These are phyloP conservation scores for Equus przewalskii DNA, from an alignment of 2,113 vertebrate genomes.

Conservation along the genomic window DNA sequence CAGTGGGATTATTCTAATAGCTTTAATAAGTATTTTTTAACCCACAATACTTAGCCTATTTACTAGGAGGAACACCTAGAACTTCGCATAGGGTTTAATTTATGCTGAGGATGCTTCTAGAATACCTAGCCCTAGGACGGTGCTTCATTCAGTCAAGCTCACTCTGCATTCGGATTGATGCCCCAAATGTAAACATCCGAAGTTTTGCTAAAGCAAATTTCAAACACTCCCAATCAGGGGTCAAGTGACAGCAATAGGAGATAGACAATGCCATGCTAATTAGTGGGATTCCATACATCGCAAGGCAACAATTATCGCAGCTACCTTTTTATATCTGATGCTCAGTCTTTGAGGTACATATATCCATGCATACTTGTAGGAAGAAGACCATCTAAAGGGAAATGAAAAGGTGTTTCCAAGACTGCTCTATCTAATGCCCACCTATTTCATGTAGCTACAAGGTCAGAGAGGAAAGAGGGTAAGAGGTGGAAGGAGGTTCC, in stretches of 20 bases:
- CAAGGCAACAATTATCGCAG: not conserved
- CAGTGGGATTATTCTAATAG: not conserved
- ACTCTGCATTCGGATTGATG: not conserved
- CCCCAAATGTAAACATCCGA: not conserved
- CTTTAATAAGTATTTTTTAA: not conserved
- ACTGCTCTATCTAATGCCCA: not conserved
- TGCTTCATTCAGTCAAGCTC: not conserved
- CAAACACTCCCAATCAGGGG: not conserved
- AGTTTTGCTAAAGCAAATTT: conserved; percentile 5
- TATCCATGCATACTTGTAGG: not conserved
- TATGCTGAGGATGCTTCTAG: not conserved
- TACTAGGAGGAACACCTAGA: not conserved
- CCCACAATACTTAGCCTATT: not conserved
- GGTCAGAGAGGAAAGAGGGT: not conserved
- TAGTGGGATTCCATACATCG: not conserved
- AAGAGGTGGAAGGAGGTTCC: not conserved
- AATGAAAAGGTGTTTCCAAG: not conserved
- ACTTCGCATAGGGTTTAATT: not conserved
- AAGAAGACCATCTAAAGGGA: conserved; percentile 12
- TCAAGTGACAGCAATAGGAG: not conserved
- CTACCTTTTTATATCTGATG: not conserved
- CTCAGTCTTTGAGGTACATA: conserved; percentile 10
- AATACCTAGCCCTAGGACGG: not conserved
- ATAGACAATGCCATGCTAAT: not conserved
- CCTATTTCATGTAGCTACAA: not conserved